These are phyloP conservation scores for Platygyra sinensis DNA, from an alignment of 64 coral and sea anemone species.

Conservation along the genomic window DNA sequence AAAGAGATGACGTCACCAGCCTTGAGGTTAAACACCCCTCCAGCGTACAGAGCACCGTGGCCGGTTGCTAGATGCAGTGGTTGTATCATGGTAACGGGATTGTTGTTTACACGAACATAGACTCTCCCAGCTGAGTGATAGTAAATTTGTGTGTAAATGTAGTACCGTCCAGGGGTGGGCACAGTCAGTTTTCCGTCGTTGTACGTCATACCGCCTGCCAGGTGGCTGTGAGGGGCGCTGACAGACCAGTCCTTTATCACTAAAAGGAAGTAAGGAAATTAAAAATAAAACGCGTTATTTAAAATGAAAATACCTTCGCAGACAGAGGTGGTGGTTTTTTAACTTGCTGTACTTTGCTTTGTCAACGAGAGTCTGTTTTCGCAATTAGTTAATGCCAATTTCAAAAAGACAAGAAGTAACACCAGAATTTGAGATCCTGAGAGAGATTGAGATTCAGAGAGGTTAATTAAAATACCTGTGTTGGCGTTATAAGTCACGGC, in stretches of 20 bases:
- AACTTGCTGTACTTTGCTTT: too few relatives aligned
- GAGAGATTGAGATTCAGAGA: too few relatives aligned
- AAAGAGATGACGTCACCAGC: neutral
- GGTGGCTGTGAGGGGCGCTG: neutral
- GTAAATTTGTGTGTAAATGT: slow-evolving; percentile 16
- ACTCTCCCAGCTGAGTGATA: neutral
- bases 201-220: neutral
- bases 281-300: too few relatives aligned
- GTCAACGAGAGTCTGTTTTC: too few relatives aligned
- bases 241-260: slow-evolving; percentile 4
- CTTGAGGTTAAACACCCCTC: slow-evolving; percentile 1
- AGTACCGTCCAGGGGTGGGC: slow-evolving; percentile 6
- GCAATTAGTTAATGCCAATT: too few relatives aligned
- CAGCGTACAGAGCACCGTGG: neutral
- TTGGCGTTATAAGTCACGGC: neutral
- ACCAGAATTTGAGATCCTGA: too few relatives aligned
- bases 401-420: too few relatives aligned
- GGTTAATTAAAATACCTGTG: neutral
- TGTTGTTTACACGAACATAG: neutral
- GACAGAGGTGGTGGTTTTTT: too few relatives aligned
- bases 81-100: neutral
- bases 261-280: neutral
- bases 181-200: neutral
- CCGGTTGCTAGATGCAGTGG: neutral
- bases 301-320: too few relatives aligned